Evolutionary conservation across 2,113 vertebrate species (phyloP).

Genomic region (Ophthalmolycus amberensis): DNA sequence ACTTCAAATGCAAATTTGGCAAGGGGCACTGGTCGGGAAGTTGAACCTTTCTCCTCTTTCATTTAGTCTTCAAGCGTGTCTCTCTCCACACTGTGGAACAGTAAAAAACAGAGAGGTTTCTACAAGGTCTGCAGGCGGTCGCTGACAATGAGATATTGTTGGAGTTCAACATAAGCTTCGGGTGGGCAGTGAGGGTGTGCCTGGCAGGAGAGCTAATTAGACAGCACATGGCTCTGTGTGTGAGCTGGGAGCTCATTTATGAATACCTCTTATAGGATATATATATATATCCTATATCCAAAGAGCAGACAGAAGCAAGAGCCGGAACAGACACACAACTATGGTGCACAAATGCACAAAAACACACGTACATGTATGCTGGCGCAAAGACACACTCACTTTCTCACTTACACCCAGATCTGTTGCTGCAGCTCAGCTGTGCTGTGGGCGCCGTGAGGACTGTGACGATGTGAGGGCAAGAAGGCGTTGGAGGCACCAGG

Average conservation of each 20-base stretch:
- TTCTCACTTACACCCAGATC: conserved; percentile 33
- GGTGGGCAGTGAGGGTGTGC: conserved; percentile 18
- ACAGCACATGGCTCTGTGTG: conserved; percentile 26
- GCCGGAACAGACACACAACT: conserved; percentile 12
- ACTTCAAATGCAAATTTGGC: not conserved
- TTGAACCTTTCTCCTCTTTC: not conserved
- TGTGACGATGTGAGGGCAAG: conserved; percentile 51
- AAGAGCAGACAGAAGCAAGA: not conserved
- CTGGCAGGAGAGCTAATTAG: conserved; percentile 67
- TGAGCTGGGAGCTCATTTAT: conserved; percentile 26
- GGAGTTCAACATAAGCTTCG: conserved; percentile 19
- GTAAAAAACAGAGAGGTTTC: not conserved
- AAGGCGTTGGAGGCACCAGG: conserved; percentile 59
- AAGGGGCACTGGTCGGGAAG: not conserved
- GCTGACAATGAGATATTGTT: conserved; percentile 9
- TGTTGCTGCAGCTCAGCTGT: conserved; percentile 70
- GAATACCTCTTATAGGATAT: conserved; percentile 16
- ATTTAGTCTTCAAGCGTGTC: not conserved
- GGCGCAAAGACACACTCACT: conserved; percentile 38
- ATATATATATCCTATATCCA: not conserved
- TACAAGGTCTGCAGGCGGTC: not conserved
- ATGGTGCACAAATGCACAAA: conserved; percentile 10
- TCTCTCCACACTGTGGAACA: not conserved
- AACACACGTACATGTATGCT: conserved; percentile 22
- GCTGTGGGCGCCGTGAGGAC: conserved; percentile 59